Base-by-base conservation (phyloP, 1,140 invertebrate species). In the Prorops nasuta region DNA sequence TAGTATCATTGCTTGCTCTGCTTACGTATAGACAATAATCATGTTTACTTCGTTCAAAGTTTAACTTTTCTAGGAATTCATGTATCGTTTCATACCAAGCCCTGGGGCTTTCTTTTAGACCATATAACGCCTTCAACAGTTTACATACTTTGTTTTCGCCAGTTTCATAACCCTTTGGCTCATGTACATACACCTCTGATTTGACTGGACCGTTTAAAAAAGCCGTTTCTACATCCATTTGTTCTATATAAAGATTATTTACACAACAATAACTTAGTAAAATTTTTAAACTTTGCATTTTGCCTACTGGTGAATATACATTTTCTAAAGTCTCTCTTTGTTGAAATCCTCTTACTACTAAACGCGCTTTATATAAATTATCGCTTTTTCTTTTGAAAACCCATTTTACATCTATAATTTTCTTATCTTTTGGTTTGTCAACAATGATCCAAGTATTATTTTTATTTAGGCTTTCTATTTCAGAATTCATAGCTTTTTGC, bases 151-250 rank as follows among this genome's bases (percentile, higher is more conserved):
- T 28, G 15, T 15, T 15, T n/a, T 15, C 9, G 6, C 14, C 14
- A 4, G 14, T 14, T 4, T 35, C 14, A 3, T 8, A 15, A 8
- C 34, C 34, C 14, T 35, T n/a, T n/a, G 34, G 34, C 15, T 8
- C 4, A 8, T 15, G 6, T n/a, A 35, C 14, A n/a, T 35, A 35
- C 3, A 35, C 14, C 14, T 35, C 34, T 35, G 36, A 32, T 1
- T 39, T 18, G 34, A 47, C 3, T 9, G 36, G 1, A 8, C 44
- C 44, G 3, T 47, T 22, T 0, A 47, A 12, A 8, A 47, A 47
- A 1, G 45, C 36, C 6, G 36, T 47, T 9, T 47, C 19, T 0
- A 47, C 45, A 3, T 53, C 50, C 6, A 52, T 41, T 10, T 41
- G 32, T 2, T 3, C n/a, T 2, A 49, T 0, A n/a, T 49, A 34